A percentile compares a stretch with the other conserved stretches of the same genome.
These are phyloP conservation scores for Aplocera efformata DNA, from an alignment of 2,888 invertebrate genomes.

Conservation along the genomic window DNA sequence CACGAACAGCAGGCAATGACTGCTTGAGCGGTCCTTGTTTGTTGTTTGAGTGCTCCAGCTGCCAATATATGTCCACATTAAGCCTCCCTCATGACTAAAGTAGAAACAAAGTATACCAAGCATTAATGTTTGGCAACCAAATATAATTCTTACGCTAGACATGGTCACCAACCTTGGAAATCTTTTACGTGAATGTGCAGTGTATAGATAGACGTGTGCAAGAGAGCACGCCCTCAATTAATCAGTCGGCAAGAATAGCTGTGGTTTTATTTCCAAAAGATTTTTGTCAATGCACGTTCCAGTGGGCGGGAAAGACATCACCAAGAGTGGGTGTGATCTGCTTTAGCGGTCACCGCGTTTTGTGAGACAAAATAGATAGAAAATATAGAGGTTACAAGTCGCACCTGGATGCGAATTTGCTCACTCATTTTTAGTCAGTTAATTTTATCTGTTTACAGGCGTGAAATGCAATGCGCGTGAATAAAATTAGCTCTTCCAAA, in stretches of 20 bases:
- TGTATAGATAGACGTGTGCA: conserved; percentile 18
- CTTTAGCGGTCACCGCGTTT: conserved; percentile 31
- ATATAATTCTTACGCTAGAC: too few relatives aligned
- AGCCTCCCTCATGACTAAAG: too few relatives aligned
- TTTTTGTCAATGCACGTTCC: conserved; percentile 20
- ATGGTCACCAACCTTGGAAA: not conserved
- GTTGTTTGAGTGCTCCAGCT: too few relatives aligned
- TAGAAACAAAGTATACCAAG: too few relatives aligned
- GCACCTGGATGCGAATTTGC: conserved; percentile 12
- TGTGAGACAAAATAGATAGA: conserved; percentile 9
- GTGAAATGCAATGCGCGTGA: too few relatives aligned
- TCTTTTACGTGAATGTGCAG: conserved; percentile 1
- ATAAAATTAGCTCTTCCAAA: too few relatives aligned
- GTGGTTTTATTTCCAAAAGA: conserved; percentile 25
- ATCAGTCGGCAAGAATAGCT: conserved; percentile 35
- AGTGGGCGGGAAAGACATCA: conserved; percentile 50
- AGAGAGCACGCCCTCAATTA: conserved; percentile 31
- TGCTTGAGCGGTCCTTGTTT: too few relatives aligned
- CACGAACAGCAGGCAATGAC: too few relatives aligned
- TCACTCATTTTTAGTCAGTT: too few relatives aligned
- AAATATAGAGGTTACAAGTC: conserved; percentile 13
- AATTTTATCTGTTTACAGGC: too few relatives aligned
- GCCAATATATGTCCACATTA: too few relatives aligned
- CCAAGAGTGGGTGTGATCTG: conserved; percentile 62
- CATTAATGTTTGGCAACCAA: too few relatives aligned